Evolutionary conservation across 2,888 invertebrate genomes (phyloP).

Genomic region (Chymomyza fuscimana): DNA sequence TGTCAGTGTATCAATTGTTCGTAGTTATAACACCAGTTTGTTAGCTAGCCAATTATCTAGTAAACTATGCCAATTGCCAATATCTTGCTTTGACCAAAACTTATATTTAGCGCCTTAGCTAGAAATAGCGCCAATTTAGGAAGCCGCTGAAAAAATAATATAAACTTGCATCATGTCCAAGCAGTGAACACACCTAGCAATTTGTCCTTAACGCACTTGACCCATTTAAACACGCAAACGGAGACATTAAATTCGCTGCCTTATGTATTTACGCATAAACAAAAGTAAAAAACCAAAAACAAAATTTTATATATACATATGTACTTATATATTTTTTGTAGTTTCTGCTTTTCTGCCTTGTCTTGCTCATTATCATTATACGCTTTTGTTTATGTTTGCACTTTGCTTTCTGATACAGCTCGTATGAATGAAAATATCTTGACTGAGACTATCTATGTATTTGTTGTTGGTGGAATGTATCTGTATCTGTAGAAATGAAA

Average conservation of each 20-base stretch:
- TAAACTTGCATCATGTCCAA: conserved; percentile 32
- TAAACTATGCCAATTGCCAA: neutral
- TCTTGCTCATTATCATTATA: conserved; percentile 41
- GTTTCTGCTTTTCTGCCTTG: conserved; percentile 9
- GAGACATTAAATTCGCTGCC: neutral
- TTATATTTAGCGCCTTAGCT: conserved; percentile 25
- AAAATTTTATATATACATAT: neutral
- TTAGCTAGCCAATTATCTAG: neutral
- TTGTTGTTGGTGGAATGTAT: conserved; percentile 1
- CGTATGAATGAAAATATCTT: conserved; percentile 41
- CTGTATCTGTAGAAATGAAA: conserved; percentile 19
- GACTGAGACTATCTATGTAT: conserved; percentile 23
- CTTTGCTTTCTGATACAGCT: conserved; percentile 12
- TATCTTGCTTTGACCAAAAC: conserved; percentile 42
- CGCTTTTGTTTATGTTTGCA: conserved; percentile 45
- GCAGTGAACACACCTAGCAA: conserved; percentile 51
- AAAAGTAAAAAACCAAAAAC: neutral
- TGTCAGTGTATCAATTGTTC: neutral
- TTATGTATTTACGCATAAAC: conserved; percentile 5
- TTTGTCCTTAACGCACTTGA: conserved; percentile 63
- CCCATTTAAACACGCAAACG: conserved; percentile 45
- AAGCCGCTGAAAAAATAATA: conserved; percentile 7
- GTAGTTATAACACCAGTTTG: neutral
- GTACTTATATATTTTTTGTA: conserved; percentile 12
- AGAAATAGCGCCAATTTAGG: conserved; percentile 19